Percentiles rank a stretch among this genome's conserved stretches.
phyloP scores from a whole-genome alignment of 2,888 invertebrate species.

The Plebejus argus region DNA sequence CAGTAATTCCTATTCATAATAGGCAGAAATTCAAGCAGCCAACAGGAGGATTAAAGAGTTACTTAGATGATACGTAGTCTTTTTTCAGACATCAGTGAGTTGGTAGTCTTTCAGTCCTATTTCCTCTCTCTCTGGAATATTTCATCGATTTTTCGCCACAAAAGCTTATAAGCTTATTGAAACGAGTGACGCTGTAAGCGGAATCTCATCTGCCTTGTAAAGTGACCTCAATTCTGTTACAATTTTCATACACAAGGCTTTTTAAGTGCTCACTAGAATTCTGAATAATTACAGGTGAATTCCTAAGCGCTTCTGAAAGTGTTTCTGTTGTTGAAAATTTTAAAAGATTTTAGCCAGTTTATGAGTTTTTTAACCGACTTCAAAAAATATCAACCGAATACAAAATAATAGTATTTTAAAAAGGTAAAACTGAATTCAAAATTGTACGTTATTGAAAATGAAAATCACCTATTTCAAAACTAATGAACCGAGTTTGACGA shows the following conservation, averaged over 20 bases:
- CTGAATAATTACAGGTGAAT: background rate
- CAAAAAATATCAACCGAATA: too few relatives aligned
- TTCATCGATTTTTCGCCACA: slow-evolving; percentile 30
- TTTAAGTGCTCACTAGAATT: background rate
- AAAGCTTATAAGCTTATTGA: slow-evolving; percentile 22
- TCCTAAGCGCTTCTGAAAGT: background rate
- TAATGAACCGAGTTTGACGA: too few relatives aligned
- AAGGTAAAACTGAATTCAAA: too few relatives aligned
- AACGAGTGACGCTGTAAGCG: slow-evolving; percentile 20
- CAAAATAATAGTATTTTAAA: too few relatives aligned
- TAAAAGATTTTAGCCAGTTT: too few relatives aligned
- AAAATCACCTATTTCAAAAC: too few relatives aligned
- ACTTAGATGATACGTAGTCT: background rate
- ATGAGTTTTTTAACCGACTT: too few relatives aligned
- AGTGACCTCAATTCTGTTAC: slow-evolving; percentile 25
- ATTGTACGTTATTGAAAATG: too few relatives aligned
- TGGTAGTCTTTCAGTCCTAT: background rate
- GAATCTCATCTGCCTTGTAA: slow-evolving; percentile 19
- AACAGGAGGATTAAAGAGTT: background rate
- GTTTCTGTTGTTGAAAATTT: background rate
- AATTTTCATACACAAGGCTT: background rate
- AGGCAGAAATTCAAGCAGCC: background rate
- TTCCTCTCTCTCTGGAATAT: background rate
- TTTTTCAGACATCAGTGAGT: slow-evolving; percentile 8
- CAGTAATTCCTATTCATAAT: too few relatives aligned